These are phyloP conservation scores for Catocala nupta DNA, from an alignment of 2,888 invertebrate genomes.

Conservation along the genomic window DNA sequence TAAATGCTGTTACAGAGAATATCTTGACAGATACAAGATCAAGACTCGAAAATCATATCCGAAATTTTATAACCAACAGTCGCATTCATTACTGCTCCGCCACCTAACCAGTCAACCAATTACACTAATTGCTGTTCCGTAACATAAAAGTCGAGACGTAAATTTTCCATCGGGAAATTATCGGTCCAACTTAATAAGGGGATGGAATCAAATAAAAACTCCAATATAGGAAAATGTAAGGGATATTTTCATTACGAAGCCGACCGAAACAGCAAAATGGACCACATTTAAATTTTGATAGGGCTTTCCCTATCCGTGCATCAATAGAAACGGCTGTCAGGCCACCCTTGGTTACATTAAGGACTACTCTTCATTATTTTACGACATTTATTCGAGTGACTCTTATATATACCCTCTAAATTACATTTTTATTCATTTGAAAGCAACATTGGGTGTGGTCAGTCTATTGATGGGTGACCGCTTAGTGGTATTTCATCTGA, in stretches of 20 bases:
- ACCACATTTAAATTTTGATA: slow-evolving; percentile 71
- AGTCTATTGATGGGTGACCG: neutral
- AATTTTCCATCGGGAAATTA: slow-evolving; percentile 50
- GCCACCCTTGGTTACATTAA: slow-evolving; percentile 58
- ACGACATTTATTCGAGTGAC: slow-evolving; percentile 62
- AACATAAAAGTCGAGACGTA: slow-evolving; percentile 33
- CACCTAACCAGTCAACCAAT: no score
- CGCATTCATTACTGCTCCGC: no score
- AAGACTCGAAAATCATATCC: no score
- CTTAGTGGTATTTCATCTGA: no score
- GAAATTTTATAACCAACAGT: no score
- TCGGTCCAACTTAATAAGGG: slow-evolving; percentile 49
- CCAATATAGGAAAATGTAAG: slow-evolving; percentile 57
- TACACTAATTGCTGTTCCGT: slow-evolving; percentile 12
- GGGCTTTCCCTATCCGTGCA: slow-evolving; percentile 64
- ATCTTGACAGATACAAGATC: no score
- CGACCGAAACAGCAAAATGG: slow-evolving; percentile 60
- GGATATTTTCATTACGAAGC: slow-evolving; percentile 64
- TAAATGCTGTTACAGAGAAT: no score
- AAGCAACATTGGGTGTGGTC: no score
- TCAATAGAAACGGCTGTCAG: slow-evolving; percentile 63
- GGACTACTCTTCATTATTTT: slow-evolving; percentile 62
- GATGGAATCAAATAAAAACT: slow-evolving; percentile 54
- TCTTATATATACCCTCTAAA: slow-evolving; percentile 46
- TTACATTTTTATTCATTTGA: slow-evolving; percentile 55